Base-by-base conservation (phyloP, 2,797 vertebrate genomes). In the Microhierax caerulescens region DNA sequence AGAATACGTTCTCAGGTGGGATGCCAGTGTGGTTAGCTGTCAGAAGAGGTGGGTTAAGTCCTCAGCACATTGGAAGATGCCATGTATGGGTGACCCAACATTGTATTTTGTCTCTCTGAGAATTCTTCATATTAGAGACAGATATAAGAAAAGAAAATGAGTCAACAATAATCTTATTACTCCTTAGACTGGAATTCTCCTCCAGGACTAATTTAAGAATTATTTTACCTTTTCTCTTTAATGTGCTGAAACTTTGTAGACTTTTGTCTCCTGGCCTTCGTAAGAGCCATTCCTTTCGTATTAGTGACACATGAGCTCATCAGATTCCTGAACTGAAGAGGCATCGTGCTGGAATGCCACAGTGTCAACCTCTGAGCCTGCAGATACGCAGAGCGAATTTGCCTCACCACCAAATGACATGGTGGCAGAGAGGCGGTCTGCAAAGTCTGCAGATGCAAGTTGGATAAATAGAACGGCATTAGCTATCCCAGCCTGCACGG, bases 261-360 rank as follows among this genome's bases (percentile, higher is more conserved):
- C 73, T 81, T 91, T 23, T 61, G n/a, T 72, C 69, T 96, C 47
- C 43, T 41, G 59, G 41, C 60, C 79, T 80, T 68, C 68, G 7
- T 67, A 61, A 83, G 59, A 81, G 64, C 64, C 50, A 17, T 90
- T 90, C 68, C 53, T 73, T 91, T 88, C 47, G 12, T 77, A 50
- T 74, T 85, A 85, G 57, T n/a, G 43, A 67, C 18, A 20, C 53
- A 24, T 80, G 64, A 87, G 48, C 36, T 94, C 87, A 93, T 91
- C 75, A 77, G 84, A 85, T 95, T 91, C 84, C 93, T 95, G 68
- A 81, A 43, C 19, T 20, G 43, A 63, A 83, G 85, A 89, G 81
- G 64, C 86, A 68, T 80, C 4, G 0, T 78, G 56, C 60, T 50
- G 91, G 94, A 96, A 93, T 92, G 86, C 91, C 64, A 51, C 54